A percentile compares a stretch with the other conserved stretches of the same genome.
Evolutionary conservation across 2,113 vertebrate genomes (phyloP).

Genomic region (Carollia perspicillata): DNA sequence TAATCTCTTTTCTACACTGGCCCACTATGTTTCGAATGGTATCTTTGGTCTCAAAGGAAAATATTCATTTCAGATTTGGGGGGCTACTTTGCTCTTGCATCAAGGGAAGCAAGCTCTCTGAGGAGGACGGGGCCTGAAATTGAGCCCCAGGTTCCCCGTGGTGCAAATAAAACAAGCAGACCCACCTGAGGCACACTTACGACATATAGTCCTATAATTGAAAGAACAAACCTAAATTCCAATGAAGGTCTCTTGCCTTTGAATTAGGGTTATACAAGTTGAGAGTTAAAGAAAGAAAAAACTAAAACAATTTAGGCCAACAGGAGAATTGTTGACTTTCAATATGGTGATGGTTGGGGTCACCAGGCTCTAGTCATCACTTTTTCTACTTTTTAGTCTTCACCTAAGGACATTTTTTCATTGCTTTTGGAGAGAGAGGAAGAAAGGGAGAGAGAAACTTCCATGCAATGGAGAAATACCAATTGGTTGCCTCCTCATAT

Average conservation of each 20-base stretch:
- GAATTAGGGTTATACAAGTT: neutral
- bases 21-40: neutral
- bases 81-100: neutral
- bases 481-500: no score
- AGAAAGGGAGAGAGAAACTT: no score
- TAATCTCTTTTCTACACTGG: neutral
- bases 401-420: no score
- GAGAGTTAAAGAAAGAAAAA: neutral
- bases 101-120: neutral
- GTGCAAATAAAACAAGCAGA: neutral
- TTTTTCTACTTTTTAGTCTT: no score
- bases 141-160: neutral
- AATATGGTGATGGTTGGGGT: neutral
- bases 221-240: conserved; percentile 2
- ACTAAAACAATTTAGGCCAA: neutral
- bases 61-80: neutral
- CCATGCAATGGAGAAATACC: no score
- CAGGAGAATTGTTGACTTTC: neutral
- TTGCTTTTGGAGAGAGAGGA: no score
- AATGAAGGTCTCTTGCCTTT: neutral
- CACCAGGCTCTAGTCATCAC: no score
- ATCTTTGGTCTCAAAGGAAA: neutral
- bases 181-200: neutral
- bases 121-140: neutral
- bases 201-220: neutral